Percentiles rank a stretch among this genome's conserved stretches.
These are phyloP conservation scores for Halichoerus grypus DNA, from an alignment of 2,113 vertebrate species.

Conservation along the genomic window DNA sequence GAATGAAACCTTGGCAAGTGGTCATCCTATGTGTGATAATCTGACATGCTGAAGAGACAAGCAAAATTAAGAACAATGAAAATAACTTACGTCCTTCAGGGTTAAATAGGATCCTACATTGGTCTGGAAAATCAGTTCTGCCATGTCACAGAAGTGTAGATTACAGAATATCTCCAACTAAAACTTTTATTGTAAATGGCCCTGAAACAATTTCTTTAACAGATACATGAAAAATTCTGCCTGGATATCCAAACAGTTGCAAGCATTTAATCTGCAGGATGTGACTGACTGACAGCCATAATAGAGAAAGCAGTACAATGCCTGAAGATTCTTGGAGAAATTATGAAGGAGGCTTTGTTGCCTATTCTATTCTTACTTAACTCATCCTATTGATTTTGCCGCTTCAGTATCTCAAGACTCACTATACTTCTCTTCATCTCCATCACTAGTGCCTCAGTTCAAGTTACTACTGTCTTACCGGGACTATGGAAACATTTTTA, in stretches of 20 bases:
- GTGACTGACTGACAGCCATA: not conserved
- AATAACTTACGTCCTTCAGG: not conserved
- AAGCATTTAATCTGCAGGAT: constrained; percentile 9
- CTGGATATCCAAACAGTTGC: constrained; percentile 14
- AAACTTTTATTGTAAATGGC: constrained; percentile 52
- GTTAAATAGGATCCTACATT: constrained; percentile 11
- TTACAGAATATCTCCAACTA: not conserved
- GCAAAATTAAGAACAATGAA: constrained; percentile 46
- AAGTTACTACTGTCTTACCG: not conserved
- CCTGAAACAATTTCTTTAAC: constrained; percentile 41
- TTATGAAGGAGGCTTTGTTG: constrained; percentile 51
- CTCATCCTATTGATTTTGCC: constrained; percentile 46
- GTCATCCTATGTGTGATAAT: constrained; percentile 19
- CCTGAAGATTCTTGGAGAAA: constrained; percentile 37
- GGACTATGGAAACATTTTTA: constrained; percentile 43
- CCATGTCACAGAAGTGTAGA: not conserved
- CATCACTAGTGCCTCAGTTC: not conserved
- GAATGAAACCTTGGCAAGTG: not conserved
- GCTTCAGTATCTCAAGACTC: not conserved
- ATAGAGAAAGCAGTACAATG: constrained; percentile 18
- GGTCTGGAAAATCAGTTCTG: constrained; percentile 52
- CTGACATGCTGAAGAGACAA: constrained; percentile 2
- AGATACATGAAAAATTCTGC: constrained; percentile 47
- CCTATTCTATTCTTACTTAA: not conserved
- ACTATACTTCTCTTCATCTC: not conserved